A percentile compares a stretch with the other conserved stretches of the same genome.
These are phyloP conservation scores for Parauchenoglanis punctatus DNA, from an alignment of 2,797 vertebrate species.

Conservation along the genomic window DNA sequence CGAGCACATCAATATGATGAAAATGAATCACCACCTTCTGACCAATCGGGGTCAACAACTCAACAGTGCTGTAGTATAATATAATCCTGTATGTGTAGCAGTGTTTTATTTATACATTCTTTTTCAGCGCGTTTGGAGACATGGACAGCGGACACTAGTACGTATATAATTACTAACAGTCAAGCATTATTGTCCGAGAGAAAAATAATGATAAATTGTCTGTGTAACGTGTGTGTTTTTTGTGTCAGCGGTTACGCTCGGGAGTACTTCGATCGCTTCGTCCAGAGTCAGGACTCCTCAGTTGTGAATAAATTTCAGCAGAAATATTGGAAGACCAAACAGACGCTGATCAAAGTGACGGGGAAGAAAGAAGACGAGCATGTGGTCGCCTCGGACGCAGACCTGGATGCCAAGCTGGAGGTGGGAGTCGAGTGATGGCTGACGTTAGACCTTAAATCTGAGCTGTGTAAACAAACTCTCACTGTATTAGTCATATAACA, in stretches of 20 bases:
- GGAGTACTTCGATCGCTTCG: conserved; percentile 85
- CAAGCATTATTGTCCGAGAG: too few species aligned
- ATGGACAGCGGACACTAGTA: conserved; percentile 75
- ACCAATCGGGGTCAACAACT: too few species aligned
- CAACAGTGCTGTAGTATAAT: too few species aligned
- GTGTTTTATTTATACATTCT: background rate
- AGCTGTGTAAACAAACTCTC: background rate
- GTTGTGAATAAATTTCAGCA: conserved; percentile 96
- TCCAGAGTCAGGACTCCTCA: conserved; percentile 88
- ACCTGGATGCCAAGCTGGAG: conserved; percentile 94
- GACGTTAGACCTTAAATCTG: background rate
- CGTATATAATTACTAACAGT: conserved; percentile 55
- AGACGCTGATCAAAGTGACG: conserved; percentile 93
- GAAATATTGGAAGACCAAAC: conserved; percentile 97
- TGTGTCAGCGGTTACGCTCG: conserved; percentile 79
- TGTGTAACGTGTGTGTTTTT: background rate
- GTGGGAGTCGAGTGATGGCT: conserved; percentile 66
- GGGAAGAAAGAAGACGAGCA: conserved; percentile 96
- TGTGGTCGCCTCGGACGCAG: conserved; percentile 93
- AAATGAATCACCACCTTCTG: too few species aligned
- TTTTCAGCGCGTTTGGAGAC: conserved; percentile 58
- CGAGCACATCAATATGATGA: too few species aligned
- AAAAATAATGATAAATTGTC: background rate
- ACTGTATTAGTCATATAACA: background rate
- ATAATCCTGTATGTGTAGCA: too few species aligned